Conservation (phyloP, 2,888 invertebrate genomes). For the Pachymerium ferrugineum region DNA sequence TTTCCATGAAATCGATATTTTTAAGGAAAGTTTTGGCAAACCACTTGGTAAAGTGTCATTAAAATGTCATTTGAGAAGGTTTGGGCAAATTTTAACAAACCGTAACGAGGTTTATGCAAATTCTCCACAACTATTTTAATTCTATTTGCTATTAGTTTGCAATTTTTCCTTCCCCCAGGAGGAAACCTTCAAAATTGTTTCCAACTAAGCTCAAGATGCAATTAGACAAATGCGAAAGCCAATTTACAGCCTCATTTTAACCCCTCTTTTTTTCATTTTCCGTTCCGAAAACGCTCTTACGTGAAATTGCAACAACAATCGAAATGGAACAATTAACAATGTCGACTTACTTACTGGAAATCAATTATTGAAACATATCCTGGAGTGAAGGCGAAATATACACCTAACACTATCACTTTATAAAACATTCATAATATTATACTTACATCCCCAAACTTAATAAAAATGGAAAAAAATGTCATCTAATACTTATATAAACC, state of each 20-base stretch:
- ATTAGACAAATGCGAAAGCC: conserved; percentile 22
- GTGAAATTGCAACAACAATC: no score
- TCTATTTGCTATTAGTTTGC: conserved; percentile 22
- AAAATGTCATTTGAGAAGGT: conserved; percentile 22
- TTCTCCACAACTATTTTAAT: conserved; percentile 24
- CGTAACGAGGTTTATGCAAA: conserved; percentile 22
- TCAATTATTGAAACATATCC: no score
- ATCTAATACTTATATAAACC: neutral
- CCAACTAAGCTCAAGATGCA: conserved; percentile 25
- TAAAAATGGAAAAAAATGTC: conserved; percentile 8
- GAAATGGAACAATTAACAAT: no score
- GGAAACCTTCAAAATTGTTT: conserved; percentile 21
- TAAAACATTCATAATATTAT: no score
- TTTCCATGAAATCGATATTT: no score
- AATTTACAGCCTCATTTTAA: conserved; percentile 23
- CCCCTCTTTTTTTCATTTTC: neutral
- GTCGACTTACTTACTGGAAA: no score
- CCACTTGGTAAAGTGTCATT: conserved; percentile 9
- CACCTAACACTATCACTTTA: no score
- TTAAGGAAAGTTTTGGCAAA: no score
- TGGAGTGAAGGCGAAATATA: no score
- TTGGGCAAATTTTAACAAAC: conserved; percentile 23
- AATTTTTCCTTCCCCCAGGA: conserved; percentile 14
- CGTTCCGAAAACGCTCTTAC: no score
- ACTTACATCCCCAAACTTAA: no score